Conservation (phyloP, 2,888 invertebrate species). For the Meliscaeva auricollis region DNA sequence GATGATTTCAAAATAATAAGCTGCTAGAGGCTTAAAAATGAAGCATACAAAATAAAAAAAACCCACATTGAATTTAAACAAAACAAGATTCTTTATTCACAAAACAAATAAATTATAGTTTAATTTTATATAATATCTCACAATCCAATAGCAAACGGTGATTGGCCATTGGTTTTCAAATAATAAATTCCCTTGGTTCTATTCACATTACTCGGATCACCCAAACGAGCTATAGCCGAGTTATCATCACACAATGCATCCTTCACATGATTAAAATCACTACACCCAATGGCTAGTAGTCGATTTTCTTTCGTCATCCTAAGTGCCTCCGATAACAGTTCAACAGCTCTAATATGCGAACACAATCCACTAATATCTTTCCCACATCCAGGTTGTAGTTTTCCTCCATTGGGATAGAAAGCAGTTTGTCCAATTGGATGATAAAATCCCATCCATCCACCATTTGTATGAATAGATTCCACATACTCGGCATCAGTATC, state of each 20-base stretch:
- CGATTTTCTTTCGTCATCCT: constrained; percentile 17
- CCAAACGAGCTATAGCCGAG: constrained; percentile 26
- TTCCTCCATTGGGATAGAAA: constrained; percentile 85
- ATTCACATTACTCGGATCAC: constrained; percentile 28
- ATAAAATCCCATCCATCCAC: constrained; percentile 73
- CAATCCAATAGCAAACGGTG: constrained; percentile 33
- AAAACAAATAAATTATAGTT: not conserved
- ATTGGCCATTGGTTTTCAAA: constrained; percentile 41
- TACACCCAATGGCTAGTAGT: constrained; percentile 25
- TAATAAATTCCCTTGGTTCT: constrained; percentile 28
- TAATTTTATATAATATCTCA: not conserved
- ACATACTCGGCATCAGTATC: constrained; percentile 76
- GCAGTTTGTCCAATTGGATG: constrained; percentile 81
- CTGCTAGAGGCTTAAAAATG: too few species aligned
- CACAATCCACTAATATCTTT: constrained; percentile 80
- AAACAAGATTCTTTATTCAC: constrained; percentile 4
- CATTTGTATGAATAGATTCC: constrained; percentile 77
- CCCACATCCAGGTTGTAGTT: constrained; percentile 85
- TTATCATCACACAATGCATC: constrained; percentile 19
- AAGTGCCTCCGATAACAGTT: constrained; percentile 82
- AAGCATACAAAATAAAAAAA: too few species aligned
- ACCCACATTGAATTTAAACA: not conserved
- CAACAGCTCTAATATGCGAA: constrained; percentile 82
- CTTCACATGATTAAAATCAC: constrained; percentile 34
- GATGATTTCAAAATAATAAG: too few species aligned